Evolutionary conservation across 2,797 vertebrate species (phyloP), one percentile per base, ranked within the genome.

Genomic region (Phrynocephalus forsythii): DNA sequence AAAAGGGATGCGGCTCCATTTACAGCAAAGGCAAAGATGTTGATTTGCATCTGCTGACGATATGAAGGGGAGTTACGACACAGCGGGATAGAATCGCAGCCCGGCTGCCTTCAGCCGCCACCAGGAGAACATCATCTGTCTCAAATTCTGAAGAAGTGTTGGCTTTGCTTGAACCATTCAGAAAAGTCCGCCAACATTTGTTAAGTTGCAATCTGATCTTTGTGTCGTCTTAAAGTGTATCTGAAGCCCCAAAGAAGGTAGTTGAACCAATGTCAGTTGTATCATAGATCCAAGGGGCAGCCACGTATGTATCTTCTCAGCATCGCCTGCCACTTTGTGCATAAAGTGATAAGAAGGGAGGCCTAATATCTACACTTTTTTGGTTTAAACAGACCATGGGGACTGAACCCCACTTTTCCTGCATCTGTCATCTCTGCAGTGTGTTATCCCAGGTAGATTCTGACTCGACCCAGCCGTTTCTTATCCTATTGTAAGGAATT

Each of bases 1-100:
- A 84, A 88, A 84, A 63, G 52, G 77, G n/a, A 88, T 30, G 24
- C 38, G 1, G 56, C 90, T 85, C 85, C 88, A 89, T 91, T 92
- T 90, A 83, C 91, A 91, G 91, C 91, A 88, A 92, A 63, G 92
- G 93, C 91, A 92, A 89, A 8, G 0, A 3, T 81, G 91, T 87
- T 89, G 94, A 87, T 87, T 92, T 88, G 79, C 86, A 86, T 75
- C 84, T 77, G 18, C 38, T 0, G 0, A 87, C 87, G 68, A 38
- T 87, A 88, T 48, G 44, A 33, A 80, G 87, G 79, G 75, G 38
- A 52, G 87, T 67, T 82, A 63, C 56, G 30, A 20, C 38, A 7
- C 33, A 68, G 30, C 28, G 92, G 88, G 30, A 94, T 94, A 85
- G 48, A 6, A 75, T 60, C 80, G 68, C 30, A 30, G 67, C 91